A percentile compares a stretch with the other conserved stretches of the same genome.
Conservation (phyloP, 2,797 vertebrate genomes). For the Platyrinchus mystaceus region DNA sequence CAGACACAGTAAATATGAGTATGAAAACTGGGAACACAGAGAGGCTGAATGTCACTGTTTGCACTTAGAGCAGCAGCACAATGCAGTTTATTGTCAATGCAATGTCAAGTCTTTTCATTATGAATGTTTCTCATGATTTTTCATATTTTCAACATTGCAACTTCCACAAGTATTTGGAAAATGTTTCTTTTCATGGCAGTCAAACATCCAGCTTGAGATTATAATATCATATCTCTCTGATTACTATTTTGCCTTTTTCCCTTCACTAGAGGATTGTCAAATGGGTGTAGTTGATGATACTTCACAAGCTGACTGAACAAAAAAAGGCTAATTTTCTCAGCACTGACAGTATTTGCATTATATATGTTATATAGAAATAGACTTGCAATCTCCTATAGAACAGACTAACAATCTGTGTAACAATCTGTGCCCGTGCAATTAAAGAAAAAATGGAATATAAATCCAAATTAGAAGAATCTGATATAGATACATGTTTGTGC, state of each 20-base stretch:
- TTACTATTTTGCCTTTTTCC: slow-evolving; percentile 21
- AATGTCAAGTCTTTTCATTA: neutral
- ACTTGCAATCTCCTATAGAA: neutral
- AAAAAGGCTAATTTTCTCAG: neutral
- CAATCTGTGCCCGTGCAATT: neutral
- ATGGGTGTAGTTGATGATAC: neutral
- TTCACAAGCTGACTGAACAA: slow-evolving; percentile 9
- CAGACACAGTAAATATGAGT: neutral
- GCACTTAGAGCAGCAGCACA: neutral
- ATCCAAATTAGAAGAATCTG: neutral
- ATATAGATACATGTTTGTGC: neutral
- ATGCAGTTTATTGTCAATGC: neutral
- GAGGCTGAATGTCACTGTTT: neutral
- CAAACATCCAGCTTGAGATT: slow-evolving; percentile 5
- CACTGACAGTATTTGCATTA: neutral
- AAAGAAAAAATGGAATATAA: neutral
- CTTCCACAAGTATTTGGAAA: neutral
- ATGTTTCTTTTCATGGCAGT: neutral
- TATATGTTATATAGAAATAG: neutral
- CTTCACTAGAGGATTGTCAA: neutral
- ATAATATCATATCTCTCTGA: neutral
- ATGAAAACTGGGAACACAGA: neutral
- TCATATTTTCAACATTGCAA: neutral
- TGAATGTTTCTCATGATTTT: neutral
- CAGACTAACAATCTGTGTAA: neutral